phyloP scores from a whole-genome alignment of 2,113 vertebrate species.

The Ibidorhyncha struthersii region DNA sequence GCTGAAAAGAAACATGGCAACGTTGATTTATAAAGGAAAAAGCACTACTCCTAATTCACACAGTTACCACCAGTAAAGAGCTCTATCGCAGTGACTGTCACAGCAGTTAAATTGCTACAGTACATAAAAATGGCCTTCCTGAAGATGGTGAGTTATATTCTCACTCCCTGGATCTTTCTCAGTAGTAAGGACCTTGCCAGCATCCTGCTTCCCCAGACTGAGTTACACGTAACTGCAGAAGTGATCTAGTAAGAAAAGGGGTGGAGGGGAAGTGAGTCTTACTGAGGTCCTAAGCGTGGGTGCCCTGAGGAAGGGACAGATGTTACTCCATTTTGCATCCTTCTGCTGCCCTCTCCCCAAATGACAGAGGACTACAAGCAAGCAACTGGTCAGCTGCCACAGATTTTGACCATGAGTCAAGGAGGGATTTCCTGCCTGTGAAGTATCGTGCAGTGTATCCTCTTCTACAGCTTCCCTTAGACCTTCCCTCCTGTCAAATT shows the following conservation, averaged over 20 bases:
- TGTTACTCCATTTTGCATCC: neutral
- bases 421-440: neutral
- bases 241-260: neutral
- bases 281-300: neutral
- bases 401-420: fast-evolving
- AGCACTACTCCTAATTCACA: neutral
- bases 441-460: fast-evolving
- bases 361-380: fast-evolving
- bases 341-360: neutral
- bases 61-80: neutral
- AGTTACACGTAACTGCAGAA: neutral
- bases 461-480: neutral
- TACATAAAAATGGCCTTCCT: neutral
- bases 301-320: neutral
- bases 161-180: neutral
- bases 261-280: neutral
- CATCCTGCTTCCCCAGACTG: neutral
- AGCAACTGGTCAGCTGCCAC: neutral
- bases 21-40: neutral
- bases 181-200: neutral
- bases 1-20: neutral
- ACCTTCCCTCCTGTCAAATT: neutral
- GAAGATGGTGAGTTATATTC: neutral
- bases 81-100: neutral
- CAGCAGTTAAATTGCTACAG: neutral